Percentiles rank a stretch among this genome's conserved stretches.
Evolutionary conservation across 2,888 invertebrate genomes (phyloP).

Genomic region (Heliconius ethilla): DNA sequence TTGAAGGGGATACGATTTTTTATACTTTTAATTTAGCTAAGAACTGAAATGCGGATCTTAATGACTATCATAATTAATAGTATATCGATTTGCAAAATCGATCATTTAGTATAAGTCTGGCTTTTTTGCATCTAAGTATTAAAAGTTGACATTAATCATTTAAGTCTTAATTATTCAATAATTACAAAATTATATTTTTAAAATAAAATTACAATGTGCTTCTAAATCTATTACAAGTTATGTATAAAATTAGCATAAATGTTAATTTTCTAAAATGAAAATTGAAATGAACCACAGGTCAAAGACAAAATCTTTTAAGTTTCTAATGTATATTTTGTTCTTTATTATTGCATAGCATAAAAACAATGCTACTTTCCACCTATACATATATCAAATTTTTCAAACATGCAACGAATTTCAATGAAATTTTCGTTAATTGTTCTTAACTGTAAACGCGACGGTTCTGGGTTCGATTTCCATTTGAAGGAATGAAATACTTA

Average conservation of each 20-base stretch:
- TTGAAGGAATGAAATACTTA: too few species aligned
- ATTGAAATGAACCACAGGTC: not conserved
- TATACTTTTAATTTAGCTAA: too few species aligned
- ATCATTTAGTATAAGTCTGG: not conserved
- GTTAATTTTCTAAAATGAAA: not conserved
- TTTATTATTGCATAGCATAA: not conserved
- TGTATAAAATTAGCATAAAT: not conserved
- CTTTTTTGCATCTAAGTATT: not conserved
- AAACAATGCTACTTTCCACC: too few species aligned
- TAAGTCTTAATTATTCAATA: not conserved
- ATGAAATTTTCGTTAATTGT: too few species aligned
- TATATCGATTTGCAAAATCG: not conserved
- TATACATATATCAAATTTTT: too few species aligned
- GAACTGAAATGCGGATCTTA: too few species aligned
- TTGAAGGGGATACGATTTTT: too few species aligned
- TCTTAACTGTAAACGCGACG: too few species aligned
- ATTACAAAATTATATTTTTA: not conserved
- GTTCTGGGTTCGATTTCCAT: too few species aligned
- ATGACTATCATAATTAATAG: not conserved
- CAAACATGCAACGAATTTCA: too few species aligned
- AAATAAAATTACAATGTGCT: not conserved
- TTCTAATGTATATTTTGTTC: not conserved
- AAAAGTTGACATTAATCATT: not conserved
- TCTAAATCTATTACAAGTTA: not conserved
- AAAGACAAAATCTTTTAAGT: not conserved